Conservation (phyloP, 2,797 vertebrate genomes). For the Chelon labrosus region DNA sequence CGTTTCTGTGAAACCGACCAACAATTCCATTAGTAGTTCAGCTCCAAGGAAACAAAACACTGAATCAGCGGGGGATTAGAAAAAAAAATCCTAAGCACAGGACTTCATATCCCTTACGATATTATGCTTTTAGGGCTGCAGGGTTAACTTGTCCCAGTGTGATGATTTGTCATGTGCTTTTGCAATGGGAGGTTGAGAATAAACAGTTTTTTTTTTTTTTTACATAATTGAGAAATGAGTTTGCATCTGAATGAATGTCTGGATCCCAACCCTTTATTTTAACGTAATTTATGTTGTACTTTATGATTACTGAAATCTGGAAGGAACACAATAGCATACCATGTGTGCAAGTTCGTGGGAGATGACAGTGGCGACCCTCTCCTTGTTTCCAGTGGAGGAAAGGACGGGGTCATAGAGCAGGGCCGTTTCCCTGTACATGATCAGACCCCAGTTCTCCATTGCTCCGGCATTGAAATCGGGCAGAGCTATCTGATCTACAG, state of each 20-base stretch:
- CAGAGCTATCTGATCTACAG: slow-evolving; percentile 90
- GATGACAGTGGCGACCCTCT: slow-evolving; percentile 86
- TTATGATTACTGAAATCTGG: background rate
- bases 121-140: background rate
- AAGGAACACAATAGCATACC: slow-evolving; percentile 76
- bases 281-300: background rate
- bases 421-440: slow-evolving; percentile 92
- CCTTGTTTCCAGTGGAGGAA: slow-evolving; percentile 91
- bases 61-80: background rate
- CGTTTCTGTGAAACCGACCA: slow-evolving; percentile 21
- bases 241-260: background rate
- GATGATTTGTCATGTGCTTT: slow-evolving; percentile 18
- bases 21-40: background rate
- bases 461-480: slow-evolving; percentile 92
- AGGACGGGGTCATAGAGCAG: slow-evolving; percentile 79
- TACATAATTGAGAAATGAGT: background rate
- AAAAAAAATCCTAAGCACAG: slow-evolving; percentile 26
- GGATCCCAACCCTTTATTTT: background rate
- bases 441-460: slow-evolving; percentile 97
- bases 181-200: slow-evolving; percentile 5
- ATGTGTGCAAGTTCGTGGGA: slow-evolving; percentile 94
- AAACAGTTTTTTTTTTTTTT: background rate
- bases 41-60: background rate
- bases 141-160: slow-evolving; percentile 1
- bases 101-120: background rate